These are phyloP conservation scores for Zoanthus gigantus DNA, from an alignment of 92 coral and sea anemone genomes.

Conservation along the genomic window DNA sequence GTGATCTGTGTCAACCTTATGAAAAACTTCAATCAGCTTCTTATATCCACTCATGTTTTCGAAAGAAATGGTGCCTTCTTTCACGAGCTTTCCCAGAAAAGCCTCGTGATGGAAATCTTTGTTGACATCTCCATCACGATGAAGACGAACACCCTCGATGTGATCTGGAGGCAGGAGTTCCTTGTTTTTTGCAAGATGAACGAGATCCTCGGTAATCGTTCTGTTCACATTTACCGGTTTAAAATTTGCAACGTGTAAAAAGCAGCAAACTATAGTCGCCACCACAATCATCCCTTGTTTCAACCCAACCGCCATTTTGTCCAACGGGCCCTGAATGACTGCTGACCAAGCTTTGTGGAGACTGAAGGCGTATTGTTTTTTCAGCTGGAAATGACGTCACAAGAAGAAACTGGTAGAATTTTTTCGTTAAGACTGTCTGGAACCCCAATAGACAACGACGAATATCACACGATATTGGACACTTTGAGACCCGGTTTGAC, in stretches of 20 bases:
- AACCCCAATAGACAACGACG: no score
- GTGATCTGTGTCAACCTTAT: slow-evolving; percentile 85
- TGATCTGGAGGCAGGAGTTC: slow-evolving; percentile 88
- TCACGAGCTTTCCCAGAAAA: slow-evolving; percentile 90
- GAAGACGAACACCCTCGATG: slow-evolving; percentile 87
- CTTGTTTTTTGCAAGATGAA: slow-evolving; percentile 64
- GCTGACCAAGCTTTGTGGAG: slow-evolving; percentile 23
- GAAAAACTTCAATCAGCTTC: slow-evolving; percentile 90
- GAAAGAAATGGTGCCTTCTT: slow-evolving; percentile 81
- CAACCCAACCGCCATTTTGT: slow-evolving; percentile 25
- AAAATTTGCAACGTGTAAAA: slow-evolving; percentile 14
- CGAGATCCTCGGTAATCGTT: slow-evolving; percentile 52
- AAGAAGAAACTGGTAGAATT: no score
- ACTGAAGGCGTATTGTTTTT: slow-evolving; percentile 17
- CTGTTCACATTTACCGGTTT: slow-evolving; percentile 60
- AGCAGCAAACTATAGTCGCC: neutral
- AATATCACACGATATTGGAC: no score
- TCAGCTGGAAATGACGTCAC: neutral
- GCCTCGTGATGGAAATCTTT: slow-evolving; percentile 96
- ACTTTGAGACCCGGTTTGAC: no score
- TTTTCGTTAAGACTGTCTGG: no score
- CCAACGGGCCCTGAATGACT: neutral
- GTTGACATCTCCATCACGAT: slow-evolving; percentile 95
- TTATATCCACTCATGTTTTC: slow-evolving; percentile 91
- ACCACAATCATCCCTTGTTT: neutral